phyloP scores from a whole-genome alignment of 2,888 invertebrate genomes.

The Tenthredo notha region DNA sequence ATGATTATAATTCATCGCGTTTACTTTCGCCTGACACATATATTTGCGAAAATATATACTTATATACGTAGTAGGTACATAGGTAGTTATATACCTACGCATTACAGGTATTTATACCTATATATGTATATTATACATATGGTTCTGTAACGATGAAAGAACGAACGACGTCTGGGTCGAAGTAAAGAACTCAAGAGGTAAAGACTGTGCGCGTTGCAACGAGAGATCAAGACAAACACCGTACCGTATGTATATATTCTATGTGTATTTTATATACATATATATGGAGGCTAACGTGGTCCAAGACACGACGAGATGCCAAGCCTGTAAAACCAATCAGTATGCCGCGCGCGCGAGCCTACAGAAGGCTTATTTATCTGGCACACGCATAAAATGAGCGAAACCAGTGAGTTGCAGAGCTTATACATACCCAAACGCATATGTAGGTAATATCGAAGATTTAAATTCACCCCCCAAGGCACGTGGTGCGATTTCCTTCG shows the following conservation, averaged over 20 bases:
- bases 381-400: conserved; percentile 59
- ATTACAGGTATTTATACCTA: neutral
- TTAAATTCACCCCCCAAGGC: conserved; percentile 9
- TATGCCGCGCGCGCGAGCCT: conserved; percentile 61
- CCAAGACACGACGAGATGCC: conserved; percentile 4
- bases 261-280: conserved; percentile 10
- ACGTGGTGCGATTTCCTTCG: neutral
- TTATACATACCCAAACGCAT: conserved; percentile 14
- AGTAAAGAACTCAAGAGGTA: conserved; percentile 12
- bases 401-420: conserved; percentile 54
- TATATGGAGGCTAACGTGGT: neutral
- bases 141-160: conserved; percentile 10
- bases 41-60: neutral
- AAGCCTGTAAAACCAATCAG: conserved; percentile 55
- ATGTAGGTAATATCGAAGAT: neutral
- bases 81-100: neutral
- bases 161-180: conserved; percentile 6
- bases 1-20: conserved; percentile 45
- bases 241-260: conserved; percentile 27
- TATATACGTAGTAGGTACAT: neutral
- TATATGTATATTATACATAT: neutral
- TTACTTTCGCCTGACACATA: conserved; percentile 67
- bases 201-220: neutral
- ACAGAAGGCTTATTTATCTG: conserved; percentile 55
- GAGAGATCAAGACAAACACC: conserved; percentile 9